phyloP scores from a whole-genome alignment of 1,140 invertebrate species.

The Apis cerana region DNA sequence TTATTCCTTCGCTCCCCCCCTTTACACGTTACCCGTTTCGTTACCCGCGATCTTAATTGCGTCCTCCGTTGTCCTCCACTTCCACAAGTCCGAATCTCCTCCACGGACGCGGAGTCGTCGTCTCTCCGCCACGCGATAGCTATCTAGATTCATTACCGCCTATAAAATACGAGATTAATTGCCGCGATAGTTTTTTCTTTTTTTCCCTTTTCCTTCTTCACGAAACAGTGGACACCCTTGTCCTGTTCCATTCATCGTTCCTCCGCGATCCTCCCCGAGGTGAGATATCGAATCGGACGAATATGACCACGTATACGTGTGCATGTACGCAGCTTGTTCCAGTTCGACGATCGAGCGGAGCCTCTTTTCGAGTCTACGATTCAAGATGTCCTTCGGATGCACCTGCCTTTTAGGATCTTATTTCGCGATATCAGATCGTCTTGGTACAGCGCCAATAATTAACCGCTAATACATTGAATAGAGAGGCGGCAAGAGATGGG shows the following conservation, averaged over 20 bases:
- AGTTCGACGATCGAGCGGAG: constrained; percentile 31
- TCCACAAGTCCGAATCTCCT: constrained; percentile 45
- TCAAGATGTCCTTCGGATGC: constrained; percentile 48
- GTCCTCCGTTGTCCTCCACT: constrained; percentile 6
- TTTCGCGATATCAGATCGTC: constrained; percentile 45
- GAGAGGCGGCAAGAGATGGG: background rate
- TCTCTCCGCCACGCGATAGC: constrained; percentile 41
- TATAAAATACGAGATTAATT: constrained; percentile 75
- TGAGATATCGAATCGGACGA: constrained; percentile 36
- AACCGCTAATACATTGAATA: constrained; percentile 38
- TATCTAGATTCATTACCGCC: constrained; percentile 66
- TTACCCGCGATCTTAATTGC: constrained; percentile 17
- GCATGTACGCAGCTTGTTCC: constrained; percentile 24
- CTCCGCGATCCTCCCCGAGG: constrained; percentile 12
- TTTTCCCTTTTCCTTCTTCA: background rate
- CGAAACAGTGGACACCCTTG: constrained; percentile 41
- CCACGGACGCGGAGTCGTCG: constrained; percentile 4
- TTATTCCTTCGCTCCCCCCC: too few species aligned
- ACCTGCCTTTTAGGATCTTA: constrained; percentile 61
- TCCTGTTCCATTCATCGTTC: constrained; percentile 47
- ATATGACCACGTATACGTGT: background rate
- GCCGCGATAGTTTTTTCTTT: constrained; percentile 64
- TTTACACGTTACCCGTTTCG: background rate
- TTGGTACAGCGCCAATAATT: constrained; percentile 31
- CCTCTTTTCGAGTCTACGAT: constrained; percentile 1